These are phyloP conservation scores for Entomyzon cyanotis DNA, from an alignment of 2,113 vertebrate species.

Conservation along the genomic window DNA sequence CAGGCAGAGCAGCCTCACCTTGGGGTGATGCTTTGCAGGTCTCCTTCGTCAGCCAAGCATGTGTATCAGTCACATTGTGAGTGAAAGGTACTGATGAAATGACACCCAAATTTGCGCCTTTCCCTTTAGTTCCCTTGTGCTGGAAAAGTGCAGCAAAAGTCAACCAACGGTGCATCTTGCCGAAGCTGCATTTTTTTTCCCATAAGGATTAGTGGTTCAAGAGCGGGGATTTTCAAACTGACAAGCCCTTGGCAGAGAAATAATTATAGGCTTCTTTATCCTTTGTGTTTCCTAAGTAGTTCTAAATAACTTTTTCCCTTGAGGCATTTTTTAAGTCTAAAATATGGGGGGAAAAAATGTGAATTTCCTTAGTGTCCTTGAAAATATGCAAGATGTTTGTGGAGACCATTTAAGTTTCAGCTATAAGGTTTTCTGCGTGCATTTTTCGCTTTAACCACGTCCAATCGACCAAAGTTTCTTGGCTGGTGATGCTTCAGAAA, in stretches of 20 bases:
- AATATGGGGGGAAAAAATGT: not conserved
- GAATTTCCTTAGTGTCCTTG: slow-evolving; percentile 33
- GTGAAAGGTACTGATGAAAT: not conserved
- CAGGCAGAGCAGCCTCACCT: not conserved
- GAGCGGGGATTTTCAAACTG: slow-evolving; percentile 59
- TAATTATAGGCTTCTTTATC: slow-evolving; percentile 57
- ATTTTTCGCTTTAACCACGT: not conserved
- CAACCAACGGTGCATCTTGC: not conserved
- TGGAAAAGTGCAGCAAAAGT: slow-evolving; percentile 6
- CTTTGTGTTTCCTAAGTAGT: slow-evolving; percentile 58
- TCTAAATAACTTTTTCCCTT: slow-evolving; percentile 52
- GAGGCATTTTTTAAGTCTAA: slow-evolving; percentile 4
- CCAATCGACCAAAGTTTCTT: not conserved
- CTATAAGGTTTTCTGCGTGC: not conserved
- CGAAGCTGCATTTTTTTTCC: not conserved
- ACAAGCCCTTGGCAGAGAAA: slow-evolving; percentile 66
- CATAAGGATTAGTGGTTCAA: slow-evolving; percentile 55
- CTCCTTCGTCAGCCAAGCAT: not conserved
- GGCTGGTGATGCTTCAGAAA: slow-evolving; percentile 24
- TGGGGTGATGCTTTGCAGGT: not conserved
- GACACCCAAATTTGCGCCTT: not conserved
- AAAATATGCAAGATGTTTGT: slow-evolving; percentile 30
- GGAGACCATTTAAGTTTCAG: not conserved
- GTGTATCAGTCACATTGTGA: rapidly evolving
- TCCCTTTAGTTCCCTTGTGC: not conserved